phyloP scores from a whole-genome alignment of 2,797 vertebrate genomes.

The Manis pentadactyla region DNA sequence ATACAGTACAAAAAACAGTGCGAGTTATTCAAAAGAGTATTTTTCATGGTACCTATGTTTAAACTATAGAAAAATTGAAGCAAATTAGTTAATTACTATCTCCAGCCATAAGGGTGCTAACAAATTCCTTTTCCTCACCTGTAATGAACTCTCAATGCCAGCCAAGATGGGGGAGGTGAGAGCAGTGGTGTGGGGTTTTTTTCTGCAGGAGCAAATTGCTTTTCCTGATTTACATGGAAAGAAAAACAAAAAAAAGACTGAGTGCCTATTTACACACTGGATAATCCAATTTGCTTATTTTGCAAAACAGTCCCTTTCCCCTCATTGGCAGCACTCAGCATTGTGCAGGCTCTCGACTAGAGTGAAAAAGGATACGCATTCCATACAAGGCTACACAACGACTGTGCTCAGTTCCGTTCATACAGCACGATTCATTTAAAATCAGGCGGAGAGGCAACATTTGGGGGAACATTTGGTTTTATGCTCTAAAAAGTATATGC shows the following conservation, averaged over 20 bases:
- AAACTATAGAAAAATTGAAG: conserved; percentile 68
- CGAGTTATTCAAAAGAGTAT: conserved; percentile 53
- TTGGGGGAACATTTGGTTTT: neutral
- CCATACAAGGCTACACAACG: conserved; percentile 48
- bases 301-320: conserved; percentile 70
- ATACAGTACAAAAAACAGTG: conserved; percentile 36
- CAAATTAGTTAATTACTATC: conserved; percentile 75
- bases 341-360: neutral
- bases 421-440: neutral
- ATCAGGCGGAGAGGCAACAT: neutral
- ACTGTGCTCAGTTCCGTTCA: neutral
- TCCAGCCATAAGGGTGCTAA: conserved; percentile 52
- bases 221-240: conserved; percentile 77
- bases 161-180: neutral
- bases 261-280: conserved; percentile 75
- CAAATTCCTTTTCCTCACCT: conserved; percentile 69
- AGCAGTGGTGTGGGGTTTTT: neutral
- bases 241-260: neutral
- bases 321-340: conserved; percentile 61
- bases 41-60: conserved; percentile 50
- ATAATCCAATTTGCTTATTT: conserved; percentile 76
- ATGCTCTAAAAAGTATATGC: neutral
- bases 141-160: conserved; percentile 69
- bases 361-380: conserved; percentile 11
- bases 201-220: conserved; percentile 73